These are phyloP conservation scores for Epinephelus lanceolatus DNA, from an alignment of 2,113 vertebrate species.

Conservation along the genomic window DNA sequence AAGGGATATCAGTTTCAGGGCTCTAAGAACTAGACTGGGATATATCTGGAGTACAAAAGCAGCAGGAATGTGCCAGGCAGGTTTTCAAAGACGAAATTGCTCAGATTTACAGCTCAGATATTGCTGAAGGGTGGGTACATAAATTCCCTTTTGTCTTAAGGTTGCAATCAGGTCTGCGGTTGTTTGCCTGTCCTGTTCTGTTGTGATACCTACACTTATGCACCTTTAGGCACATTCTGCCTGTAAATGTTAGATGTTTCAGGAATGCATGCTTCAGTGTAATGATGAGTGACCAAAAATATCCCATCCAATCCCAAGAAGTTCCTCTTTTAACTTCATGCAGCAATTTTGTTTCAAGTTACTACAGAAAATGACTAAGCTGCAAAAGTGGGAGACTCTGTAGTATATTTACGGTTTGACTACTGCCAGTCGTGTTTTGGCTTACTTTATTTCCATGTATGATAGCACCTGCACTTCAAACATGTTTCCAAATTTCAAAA, in stretches of 20 bases:
- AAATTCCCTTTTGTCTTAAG: conserved; percentile 41
- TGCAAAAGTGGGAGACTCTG: neutral
- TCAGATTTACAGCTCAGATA: conserved; percentile 13
- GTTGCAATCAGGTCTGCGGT: conserved; percentile 26
- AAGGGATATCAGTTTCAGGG: neutral
- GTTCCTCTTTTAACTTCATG: neutral
- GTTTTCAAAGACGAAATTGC: conserved; percentile 10
- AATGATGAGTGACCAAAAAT: conserved; percentile 30
- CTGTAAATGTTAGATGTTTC: conserved; percentile 17
- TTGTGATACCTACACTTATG: neutral
- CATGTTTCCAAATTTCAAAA: neutral
- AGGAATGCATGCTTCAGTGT: conserved; percentile 40
- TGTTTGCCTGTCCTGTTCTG: neutral
- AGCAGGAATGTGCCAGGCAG: conserved; percentile 17
- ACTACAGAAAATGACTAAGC: neutral
- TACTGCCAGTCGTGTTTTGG: neutral
- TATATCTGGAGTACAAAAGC: conserved; percentile 5
- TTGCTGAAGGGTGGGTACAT: conserved; percentile 13
- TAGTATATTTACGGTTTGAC: neutral
- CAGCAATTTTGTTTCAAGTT: neutral
- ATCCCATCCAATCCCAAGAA: conserved; percentile 6
- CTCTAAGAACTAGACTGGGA: neutral
- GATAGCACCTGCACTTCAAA: neutral
- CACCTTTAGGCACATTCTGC: conserved; percentile 21
- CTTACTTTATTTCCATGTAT: neutral